Conservation (phyloP, 2,888 invertebrate species). For the Leptopilina drosophilae region DNA sequence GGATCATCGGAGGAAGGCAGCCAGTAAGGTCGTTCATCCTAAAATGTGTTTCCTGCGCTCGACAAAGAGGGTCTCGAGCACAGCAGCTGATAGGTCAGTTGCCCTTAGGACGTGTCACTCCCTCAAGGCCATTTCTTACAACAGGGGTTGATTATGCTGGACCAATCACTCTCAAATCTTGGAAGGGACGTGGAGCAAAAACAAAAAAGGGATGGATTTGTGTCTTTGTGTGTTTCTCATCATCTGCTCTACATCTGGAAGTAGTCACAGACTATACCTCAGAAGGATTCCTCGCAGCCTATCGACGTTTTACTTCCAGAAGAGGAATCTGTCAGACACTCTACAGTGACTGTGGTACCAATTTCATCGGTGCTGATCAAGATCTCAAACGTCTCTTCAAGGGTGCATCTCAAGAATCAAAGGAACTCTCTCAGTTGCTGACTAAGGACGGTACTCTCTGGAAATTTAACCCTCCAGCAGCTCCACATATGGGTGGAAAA, state of each 20-base stretch:
- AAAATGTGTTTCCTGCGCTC: neutral
- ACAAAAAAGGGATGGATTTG: conserved; percentile 51
- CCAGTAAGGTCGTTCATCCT: neutral
- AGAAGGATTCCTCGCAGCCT: neutral
- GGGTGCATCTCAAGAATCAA: too few relatives aligned
- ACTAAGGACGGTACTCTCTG: too few relatives aligned
- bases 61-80: neutral
- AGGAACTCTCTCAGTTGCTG: too few relatives aligned
- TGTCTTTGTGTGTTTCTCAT: conserved; percentile 43
- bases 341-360: neutral
- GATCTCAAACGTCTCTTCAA: too few relatives aligned
- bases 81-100: neutral
- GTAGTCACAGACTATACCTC: neutral
- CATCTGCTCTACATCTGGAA: neutral
- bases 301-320: conserved; percentile 17
- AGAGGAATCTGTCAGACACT: conserved; percentile 38
- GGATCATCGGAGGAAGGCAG: neutral
- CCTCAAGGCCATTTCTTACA: conserved; percentile 49
- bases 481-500: too few relatives aligned
- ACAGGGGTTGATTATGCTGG: conserved; percentile 59
- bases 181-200: conserved; percentile 45
- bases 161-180: conserved; percentile 50
- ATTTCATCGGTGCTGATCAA: too few relatives aligned
- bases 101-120: neutral
- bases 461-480: too few relatives aligned